phyloP scores from a whole-genome alignment of 1,140 invertebrate species.

The Caligus rogercresseyi region DNA sequence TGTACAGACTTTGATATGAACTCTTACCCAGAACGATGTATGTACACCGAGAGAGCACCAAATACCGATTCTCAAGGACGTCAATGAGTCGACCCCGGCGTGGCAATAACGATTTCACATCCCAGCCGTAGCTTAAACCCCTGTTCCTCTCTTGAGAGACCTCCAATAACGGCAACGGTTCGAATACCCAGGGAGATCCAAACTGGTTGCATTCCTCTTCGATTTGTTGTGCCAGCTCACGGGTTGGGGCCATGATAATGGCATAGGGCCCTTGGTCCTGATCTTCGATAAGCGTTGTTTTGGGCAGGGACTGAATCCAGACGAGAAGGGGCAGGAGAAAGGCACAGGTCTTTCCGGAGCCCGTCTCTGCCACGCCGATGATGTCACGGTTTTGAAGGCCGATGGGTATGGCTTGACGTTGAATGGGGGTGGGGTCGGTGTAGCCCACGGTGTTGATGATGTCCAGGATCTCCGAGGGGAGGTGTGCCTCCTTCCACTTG shows the following conservation, averaged over 20 bases:
- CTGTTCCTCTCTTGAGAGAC: constrained; percentile 64
- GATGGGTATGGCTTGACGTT: constrained; percentile 96
- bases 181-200: constrained; percentile 82
- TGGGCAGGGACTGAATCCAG: constrained; percentile 95
- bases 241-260: constrained; percentile 92
- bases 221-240: constrained; percentile 98
- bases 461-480: constrained; percentile 74
- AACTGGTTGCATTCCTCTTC: constrained; percentile 98
- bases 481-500: constrained; percentile 72
- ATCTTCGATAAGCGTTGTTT: constrained; percentile 77
- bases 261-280: constrained; percentile 90
- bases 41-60: constrained; percentile 82
- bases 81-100: constrained; percentile 97
- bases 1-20: no score
- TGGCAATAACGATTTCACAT: constrained; percentile 99
- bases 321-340: constrained; percentile 91
- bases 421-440: constrained; percentile 96
- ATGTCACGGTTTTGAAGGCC: constrained; percentile 84
- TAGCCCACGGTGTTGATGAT: constrained; percentile 92
- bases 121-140: constrained; percentile 88
- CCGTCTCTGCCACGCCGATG: constrained; percentile 74
- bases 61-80: constrained; percentile 92
- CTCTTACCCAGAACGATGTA: constrained; percentile 40
- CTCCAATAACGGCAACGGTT: constrained; percentile 95
- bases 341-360: constrained; percentile 93